Evolutionary conservation across 2,888 invertebrate genomes (phyloP), one percentile per base, ranked within the genome.

Genomic region (Leucophenga montana): DNA sequence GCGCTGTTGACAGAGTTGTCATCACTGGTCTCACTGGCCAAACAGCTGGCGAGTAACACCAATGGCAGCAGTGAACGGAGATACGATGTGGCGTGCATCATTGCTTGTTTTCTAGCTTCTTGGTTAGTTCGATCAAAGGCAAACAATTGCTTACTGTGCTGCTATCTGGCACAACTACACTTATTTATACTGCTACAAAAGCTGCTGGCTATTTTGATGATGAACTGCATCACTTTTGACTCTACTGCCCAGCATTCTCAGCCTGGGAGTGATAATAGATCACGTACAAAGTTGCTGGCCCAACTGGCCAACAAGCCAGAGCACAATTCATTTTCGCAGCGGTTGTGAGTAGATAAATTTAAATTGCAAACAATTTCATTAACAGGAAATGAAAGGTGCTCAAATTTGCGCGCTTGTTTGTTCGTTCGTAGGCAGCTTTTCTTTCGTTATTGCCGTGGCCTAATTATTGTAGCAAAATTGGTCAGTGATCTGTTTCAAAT

Each of bases 361-460:
- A 16, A 61, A 59, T 57, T 62, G 62, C 31, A 48, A 50, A 33
- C 50, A 39, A 54, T 75, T 73, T 72, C 69, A 71, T 73, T 67
- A 73, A 53, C 71, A 77, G 84, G 82, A 82, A 82, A 82, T 80
- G 82, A 82, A 82, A 82, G 82, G 82, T 68, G 46, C 44, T 27
- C 11, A 3, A 46, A 59, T 22, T 33, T 16, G 31, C 33, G n/a
- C 33, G 33, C 20, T 56, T 56, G 27, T 27, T 54, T 54, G 11
- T 16, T 54, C 27, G 27, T 14, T 14, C 46, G 46, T 14, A 13
- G 46, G n/a, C 50, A 2, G 2, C 3, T 6, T 50, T 50, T 16
- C n/a, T 50, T 50, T 6, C n/a, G n/a, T 46, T 46, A 50, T 50
- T 50, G 3, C n/a, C 13, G n/a, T 50, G 50, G 16, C 50, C 50